Evolutionary conservation across 2,113 vertebrate species (phyloP).

Genomic region (Bujurquina vittata): DNA sequence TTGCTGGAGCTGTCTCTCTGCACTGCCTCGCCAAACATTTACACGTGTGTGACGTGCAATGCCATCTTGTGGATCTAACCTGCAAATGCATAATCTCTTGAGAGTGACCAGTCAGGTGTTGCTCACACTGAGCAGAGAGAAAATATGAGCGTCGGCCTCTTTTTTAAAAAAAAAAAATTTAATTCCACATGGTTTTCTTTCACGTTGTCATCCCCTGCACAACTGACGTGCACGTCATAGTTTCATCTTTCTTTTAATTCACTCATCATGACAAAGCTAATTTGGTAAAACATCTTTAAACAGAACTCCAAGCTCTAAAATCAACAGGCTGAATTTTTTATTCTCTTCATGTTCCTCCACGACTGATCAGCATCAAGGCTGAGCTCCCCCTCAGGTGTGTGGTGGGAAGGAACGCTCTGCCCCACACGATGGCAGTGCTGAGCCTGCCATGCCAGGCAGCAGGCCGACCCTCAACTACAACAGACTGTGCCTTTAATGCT

Average conservation of each 20-base stretch:
- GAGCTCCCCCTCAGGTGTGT: background rate
- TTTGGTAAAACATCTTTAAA: background rate
- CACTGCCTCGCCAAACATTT: background rate
- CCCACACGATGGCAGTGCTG: conserved; percentile 56
- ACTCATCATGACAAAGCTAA: background rate
- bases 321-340: background rate
- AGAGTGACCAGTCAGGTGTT: background rate
- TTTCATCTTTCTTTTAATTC: background rate
- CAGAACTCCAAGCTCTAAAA: background rate
- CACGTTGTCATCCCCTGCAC: background rate
- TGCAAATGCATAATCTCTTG: conserved; percentile 18
- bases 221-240: background rate
- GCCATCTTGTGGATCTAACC: conserved; percentile 66
- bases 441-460: background rate
- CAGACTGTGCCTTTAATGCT: background rate
- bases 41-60: conserved; percentile 30
- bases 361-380: background rate
- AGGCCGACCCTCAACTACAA: background rate
- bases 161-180: background rate
- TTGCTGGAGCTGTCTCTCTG: background rate
- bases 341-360: background rate
- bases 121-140: background rate
- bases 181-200: background rate
- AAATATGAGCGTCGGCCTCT: background rate
- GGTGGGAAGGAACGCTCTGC: background rate